phyloP scores from a whole-genome alignment of 1,140 invertebrate species.

The Protaetia brevitarsis region DNA sequence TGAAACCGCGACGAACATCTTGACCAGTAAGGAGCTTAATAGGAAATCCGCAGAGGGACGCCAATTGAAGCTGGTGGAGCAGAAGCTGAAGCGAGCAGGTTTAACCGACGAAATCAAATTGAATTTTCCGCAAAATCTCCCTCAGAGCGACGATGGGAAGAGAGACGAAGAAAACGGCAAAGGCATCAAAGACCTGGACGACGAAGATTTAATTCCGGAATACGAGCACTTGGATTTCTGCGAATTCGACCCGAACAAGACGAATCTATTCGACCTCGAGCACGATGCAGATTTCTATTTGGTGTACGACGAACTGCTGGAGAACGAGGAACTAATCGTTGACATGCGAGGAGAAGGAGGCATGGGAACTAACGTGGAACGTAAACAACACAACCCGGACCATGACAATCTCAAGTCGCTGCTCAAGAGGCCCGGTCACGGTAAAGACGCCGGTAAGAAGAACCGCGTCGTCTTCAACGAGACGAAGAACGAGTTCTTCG shows the following conservation, averaged over 20 bases:
- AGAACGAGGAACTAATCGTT: constrained; percentile 33
- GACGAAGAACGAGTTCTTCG: constrained; percentile 81
- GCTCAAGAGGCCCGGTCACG: constrained; percentile 55
- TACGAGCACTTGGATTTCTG: constrained; percentile 30
- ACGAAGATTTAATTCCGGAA: constrained; percentile 26
- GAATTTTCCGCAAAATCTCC: background rate
- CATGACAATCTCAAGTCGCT: constrained; percentile 55
- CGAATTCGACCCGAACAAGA: constrained; percentile 42
- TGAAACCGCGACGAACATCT: constrained; percentile 13
- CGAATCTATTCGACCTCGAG: constrained; percentile 24
- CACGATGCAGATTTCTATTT: constrained; percentile 30
- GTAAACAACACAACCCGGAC: constrained; percentile 45
- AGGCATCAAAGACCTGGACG: background rate
- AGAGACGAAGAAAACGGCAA: background rate
- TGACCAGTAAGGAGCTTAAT: constrained; percentile 42
- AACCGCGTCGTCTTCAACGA: constrained; percentile 79
- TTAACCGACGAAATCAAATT: constrained; percentile 32
- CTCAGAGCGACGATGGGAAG: background rate
- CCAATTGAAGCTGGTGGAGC: constrained; percentile 39
- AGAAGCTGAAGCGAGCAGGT: constrained; percentile 42
- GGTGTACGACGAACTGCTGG: constrained; percentile 42
- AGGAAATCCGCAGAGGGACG: constrained; percentile 34
- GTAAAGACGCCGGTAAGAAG: constrained; percentile 42
- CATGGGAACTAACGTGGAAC: constrained; percentile 48
- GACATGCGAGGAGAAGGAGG: constrained; percentile 33